These are phyloP conservation scores for Nomada hirtipes DNA, from an alignment of 2,888 invertebrate species.

Conservation along the genomic window DNA sequence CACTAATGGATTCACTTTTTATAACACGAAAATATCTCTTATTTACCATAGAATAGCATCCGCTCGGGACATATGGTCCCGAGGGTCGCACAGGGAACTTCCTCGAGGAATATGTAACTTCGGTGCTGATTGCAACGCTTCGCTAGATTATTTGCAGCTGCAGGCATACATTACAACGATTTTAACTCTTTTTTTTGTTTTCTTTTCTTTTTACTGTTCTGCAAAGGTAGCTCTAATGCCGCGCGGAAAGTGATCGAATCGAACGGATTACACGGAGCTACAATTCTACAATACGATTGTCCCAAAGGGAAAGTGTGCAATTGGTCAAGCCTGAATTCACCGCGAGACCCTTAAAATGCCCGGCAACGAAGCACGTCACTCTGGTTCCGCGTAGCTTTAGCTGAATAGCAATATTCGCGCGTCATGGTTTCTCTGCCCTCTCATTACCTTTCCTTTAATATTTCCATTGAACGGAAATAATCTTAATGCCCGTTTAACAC, in stretches of 20 bases:
- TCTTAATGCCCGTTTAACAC: conserved; percentile 65
- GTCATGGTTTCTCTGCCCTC: conserved; percentile 39
- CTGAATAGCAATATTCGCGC: conserved; percentile 33
- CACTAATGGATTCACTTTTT: conserved; percentile 37
- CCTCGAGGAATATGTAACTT: conserved; percentile 36
- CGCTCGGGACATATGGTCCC: conserved; percentile 32
- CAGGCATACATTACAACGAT: conserved; percentile 39
- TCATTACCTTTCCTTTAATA: background rate
- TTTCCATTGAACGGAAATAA: conserved; percentile 47
- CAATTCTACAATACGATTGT: conserved; percentile 5
- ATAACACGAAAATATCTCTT: conserved; percentile 68
- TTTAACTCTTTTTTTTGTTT: background rate
- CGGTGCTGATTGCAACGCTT: conserved; percentile 42
- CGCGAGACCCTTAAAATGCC: conserved; percentile 24
- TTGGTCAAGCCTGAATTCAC: conserved; percentile 38
- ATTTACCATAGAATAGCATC: conserved; percentile 47
- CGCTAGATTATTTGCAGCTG: conserved; percentile 43
- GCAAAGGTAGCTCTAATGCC: conserved; percentile 30
- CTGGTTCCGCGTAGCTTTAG: conserved; percentile 27
- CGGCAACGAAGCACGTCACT: conserved; percentile 45
- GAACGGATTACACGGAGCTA: conserved; percentile 16
- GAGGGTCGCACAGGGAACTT: conserved; percentile 34
- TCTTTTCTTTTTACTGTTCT: background rate
- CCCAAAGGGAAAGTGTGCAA: conserved; percentile 16
- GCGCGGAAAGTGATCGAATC: conserved; percentile 42